Evolutionary conservation across 2,113 vertebrate species (phyloP).

Genomic region (Ia io): DNA sequence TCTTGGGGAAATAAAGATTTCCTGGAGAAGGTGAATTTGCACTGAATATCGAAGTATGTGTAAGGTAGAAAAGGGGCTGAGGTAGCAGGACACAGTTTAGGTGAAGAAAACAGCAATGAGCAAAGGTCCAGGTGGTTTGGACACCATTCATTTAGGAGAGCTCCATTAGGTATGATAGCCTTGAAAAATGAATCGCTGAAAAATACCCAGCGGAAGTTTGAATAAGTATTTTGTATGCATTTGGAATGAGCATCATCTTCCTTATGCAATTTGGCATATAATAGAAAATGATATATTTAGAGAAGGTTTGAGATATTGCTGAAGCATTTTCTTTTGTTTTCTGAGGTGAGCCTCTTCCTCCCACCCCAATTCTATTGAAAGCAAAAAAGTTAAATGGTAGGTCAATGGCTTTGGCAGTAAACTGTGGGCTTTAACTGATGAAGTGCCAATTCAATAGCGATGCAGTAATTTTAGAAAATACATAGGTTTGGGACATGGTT

Average conservation of each 20-base stretch:
- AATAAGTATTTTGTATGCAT: conserved; percentile 44
- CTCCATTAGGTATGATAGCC: conserved; percentile 38
- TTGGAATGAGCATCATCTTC: conserved; percentile 33
- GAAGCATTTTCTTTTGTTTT: conserved; percentile 49
- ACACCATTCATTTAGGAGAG: neutral
- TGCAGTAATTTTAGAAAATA: conserved; percentile 48
- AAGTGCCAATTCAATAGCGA: conserved; percentile 48
- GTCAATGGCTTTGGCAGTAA: conserved; percentile 55
- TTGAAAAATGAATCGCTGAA: conserved; percentile 42
- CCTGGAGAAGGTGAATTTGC: neutral
- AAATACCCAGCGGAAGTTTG: neutral
- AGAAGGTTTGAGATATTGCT: conserved; percentile 5
- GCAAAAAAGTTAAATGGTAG: conserved; percentile 48
- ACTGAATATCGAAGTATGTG: neutral
- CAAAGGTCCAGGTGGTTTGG: conserved; percentile 25
- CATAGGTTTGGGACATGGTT: conserved; percentile 16
- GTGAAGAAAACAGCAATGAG: neutral
- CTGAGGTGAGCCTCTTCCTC: conserved; percentile 23
- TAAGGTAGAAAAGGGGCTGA: neutral
- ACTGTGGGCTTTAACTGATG: neutral
- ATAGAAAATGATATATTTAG: conserved; percentile 36
- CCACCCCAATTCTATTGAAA: conserved; percentile 27
- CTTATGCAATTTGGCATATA: conserved; percentile 41
- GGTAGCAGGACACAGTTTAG: neutral
- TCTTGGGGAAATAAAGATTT: neutral